Percentiles rank a stretch among this genome's conserved stretches.
Conservation (phyloP, 1,140 invertebrate species). For the Monochamus saltuarius region DNA sequence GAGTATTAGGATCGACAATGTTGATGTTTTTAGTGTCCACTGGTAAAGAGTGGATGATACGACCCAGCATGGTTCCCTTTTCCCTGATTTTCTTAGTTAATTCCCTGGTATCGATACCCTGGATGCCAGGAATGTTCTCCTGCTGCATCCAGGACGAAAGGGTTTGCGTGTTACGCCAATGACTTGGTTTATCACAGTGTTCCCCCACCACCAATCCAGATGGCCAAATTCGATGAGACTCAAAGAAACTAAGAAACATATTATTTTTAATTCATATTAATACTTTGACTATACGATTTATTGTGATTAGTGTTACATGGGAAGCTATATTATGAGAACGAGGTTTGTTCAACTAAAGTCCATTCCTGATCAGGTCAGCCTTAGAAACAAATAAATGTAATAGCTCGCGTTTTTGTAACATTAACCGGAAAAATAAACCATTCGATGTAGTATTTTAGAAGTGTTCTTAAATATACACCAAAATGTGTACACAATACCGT, state of each 20-base stretch:
- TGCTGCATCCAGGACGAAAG: conserved; percentile 81
- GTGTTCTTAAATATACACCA: too few relatives aligned
- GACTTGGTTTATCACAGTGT: conserved; percentile 80
- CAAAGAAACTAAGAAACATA: conserved; percentile 73
- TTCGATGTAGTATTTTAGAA: too few relatives aligned
- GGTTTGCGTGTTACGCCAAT: conserved; percentile 81
- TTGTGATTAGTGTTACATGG: too few relatives aligned
- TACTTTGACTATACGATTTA: background rate
- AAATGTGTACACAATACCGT: too few relatives aligned
- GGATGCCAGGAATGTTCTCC: conserved; percentile 82
- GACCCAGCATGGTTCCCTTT: conserved; percentile 76
- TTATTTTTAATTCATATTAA: background rate
- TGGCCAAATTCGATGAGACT: conserved; percentile 90
- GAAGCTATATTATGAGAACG: too few relatives aligned
- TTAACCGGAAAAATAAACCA: too few relatives aligned
- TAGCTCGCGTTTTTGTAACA: too few relatives aligned
- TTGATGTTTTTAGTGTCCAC: conserved; percentile 48
- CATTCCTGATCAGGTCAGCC: too few relatives aligned
- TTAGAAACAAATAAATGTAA: too few relatives aligned
- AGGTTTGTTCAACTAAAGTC: too few relatives aligned
- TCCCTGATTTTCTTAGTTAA: conserved; percentile 87
- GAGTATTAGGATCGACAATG: conserved; percentile 77
- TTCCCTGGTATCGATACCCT: conserved; percentile 86
- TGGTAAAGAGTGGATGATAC: conserved; percentile 66
- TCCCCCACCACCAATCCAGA: conserved; percentile 92